Base-by-base conservation (phyloP, 2,888 invertebrate genomes). In the Drosophila imparisetae region DNA sequence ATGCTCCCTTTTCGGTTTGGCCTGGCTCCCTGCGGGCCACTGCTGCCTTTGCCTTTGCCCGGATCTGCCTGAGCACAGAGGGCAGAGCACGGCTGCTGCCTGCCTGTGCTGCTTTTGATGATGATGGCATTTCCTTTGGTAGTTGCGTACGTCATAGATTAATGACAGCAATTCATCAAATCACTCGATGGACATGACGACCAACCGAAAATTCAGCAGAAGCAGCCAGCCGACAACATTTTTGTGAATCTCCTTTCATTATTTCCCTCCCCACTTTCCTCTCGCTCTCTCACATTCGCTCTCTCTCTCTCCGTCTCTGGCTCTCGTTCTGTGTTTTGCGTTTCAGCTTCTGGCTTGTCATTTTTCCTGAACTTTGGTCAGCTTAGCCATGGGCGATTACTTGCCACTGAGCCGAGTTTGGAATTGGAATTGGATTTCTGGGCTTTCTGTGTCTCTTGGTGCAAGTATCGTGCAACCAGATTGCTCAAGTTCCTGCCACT, bases 61-160 rank as follows among this genome's bases (percentile, higher is more conserved):
- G 61, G 50, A 34, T 34, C 53, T 54, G 36, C 60, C 71, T 50
- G 77, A 40, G 71, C 66, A 64, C 66, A 65, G 50, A 54, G 71
- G 42, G 7, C 49, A 15, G 48, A 45, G 64, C 68, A 76, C 72
- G 80, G 83, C 77, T 89, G 85, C 66, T 75, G 75, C 68, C 29
- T 76, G 79, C 75, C 71, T 86, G 90, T 75, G 86, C 81, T 90
- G 90, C 86, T 83, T 88, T 90, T 89, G 88, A 88, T 89, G 88
- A 91, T 90, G 89, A 87, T 89, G 89, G 89, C 89, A 90, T 91
- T 89, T 89, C 89, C 91, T 89, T 89, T 90, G 92, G 91, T 91
- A 93, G 93, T 92, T 93, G 92, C 92, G 92, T 92, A 92, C 93
- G 93, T 93, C 93, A 93, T 93, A 93, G 93, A 93, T 93, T 93